Conservation (phyloP, 2,888 invertebrate species). For the Hirtodrosophila cameraria region DNA sequence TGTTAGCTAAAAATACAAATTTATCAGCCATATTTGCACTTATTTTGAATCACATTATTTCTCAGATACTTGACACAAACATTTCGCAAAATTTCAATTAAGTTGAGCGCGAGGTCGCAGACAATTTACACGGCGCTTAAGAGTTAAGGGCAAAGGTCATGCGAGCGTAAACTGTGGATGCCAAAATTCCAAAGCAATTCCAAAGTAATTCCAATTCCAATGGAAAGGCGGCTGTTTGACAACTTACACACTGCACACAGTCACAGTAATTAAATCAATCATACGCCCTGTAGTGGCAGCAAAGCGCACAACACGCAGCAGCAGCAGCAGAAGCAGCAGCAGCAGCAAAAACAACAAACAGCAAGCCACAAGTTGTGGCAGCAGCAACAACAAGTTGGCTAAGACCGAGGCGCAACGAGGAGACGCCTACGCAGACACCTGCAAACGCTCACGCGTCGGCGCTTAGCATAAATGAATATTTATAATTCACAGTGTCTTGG, state of each 20-base stretch:
- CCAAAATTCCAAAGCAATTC: background rate
- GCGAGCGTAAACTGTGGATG: background rate
- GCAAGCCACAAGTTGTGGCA: background rate
- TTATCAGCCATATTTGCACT: conserved; percentile 3
- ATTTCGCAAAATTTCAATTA: background rate
- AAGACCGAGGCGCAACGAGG: conserved; percentile 15
- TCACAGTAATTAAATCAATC: conserved; percentile 75
- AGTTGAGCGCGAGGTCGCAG: background rate
- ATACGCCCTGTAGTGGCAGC: conserved; percentile 59
- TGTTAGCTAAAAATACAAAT: background rate
- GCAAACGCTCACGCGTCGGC: conserved; percentile 56
- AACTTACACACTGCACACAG: too few relatives aligned
- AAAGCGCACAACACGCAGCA: conserved; percentile 42
- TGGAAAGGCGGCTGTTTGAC: conserved; percentile 12
- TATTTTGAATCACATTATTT: background rate
- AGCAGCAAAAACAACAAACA: conserved; percentile 1
- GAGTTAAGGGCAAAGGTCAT: conserved; percentile 14
- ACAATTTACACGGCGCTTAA: background rate
- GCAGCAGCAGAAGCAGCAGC: too few relatives aligned
- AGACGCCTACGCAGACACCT: conserved; percentile 62
- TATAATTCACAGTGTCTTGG: conserved; percentile 71
- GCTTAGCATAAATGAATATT: conserved; percentile 79
- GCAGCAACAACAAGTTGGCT: conserved; percentile 36
- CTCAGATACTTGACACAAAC: background rate
- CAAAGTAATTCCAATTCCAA: background rate